Evolutionary conservation across 1,140 invertebrate species (phyloP), one percentile per base, ranked within the genome.

Genomic region (Drepana arcuata): DNA sequence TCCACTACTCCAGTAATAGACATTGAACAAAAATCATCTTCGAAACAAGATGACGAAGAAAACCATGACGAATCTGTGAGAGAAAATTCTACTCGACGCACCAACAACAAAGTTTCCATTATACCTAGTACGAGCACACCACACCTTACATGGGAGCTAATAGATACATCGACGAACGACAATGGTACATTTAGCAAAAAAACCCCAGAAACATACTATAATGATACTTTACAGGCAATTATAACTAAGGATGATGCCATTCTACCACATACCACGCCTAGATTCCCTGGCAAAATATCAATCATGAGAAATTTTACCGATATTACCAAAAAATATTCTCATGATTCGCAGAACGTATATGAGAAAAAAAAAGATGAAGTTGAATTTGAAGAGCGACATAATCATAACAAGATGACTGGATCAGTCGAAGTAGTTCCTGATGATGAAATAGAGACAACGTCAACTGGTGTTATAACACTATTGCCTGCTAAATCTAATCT

Each of bases 401-500:
- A 36, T 41, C 47, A 46, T 10, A 55, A 47, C 16, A 67, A 70
- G 50, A 69, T 72, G 47, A 63, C 51, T 29, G 77, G 77, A 24
- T 69, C 63, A 12, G 71, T 78, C 32, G 74, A 79, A 56, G 66
- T 82, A 14, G 64, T 77, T 14, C 58, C 61, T 4, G 74, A 79
- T 35, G 74, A 79, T 31, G 66, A 83, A 47, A 41, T 77, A 16
- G 78, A 72, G 34, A 55, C 61, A 9, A 83, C 75, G 13, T 79
- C 81, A 7, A 43, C 75, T 12, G 53, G 57, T 6, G 52, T 88
- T 14, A 86, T 88, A 7, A 89, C 88, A 14, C 61, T 89, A 40
- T 58, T 88, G 38, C 88, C 88, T n/a, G 86, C 86, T 13, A 86
- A 87, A 66, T 88, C 88, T 5, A 88, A 89, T 64, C 75, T 87